Conservation (phyloP, 1,140 invertebrate species). For the Halotydeus destructor region DNA sequence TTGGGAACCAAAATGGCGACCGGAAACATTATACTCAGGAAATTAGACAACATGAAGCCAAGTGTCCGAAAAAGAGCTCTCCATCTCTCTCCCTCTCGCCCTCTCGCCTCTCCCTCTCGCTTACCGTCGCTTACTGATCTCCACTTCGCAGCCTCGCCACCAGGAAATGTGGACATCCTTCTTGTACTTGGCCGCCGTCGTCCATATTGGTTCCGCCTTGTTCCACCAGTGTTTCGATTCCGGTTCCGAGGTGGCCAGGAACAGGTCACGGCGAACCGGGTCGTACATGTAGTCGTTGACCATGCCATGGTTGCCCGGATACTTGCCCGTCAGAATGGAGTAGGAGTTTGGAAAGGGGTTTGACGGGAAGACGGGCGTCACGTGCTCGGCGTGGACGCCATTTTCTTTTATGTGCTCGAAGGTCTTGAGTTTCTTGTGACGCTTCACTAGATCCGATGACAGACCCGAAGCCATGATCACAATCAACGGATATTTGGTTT, state of each 20-base stretch:
- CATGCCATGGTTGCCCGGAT: conserved; percentile 17
- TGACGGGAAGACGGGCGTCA: conserved; percentile 14
- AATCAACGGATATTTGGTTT: conserved; percentile 6
- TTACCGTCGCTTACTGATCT: too few species aligned
- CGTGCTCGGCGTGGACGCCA: conserved; percentile 13
- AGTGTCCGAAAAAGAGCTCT: too few species aligned
- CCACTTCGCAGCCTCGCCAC: conserved; percentile 18
- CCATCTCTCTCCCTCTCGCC: too few species aligned
- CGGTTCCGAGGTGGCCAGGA: conserved; percentile 14
- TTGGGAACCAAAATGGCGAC: too few species aligned
- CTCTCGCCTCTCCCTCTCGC: too few species aligned
- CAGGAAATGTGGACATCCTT: conserved; percentile 15
- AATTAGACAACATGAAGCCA: too few species aligned
- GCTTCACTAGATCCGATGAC: conserved; percentile 11
- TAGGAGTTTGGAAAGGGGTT: conserved; percentile 15
- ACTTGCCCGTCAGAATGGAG: conserved; percentile 14
- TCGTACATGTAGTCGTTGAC: conserved; percentile 17
- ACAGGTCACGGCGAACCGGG: conserved; percentile 10
- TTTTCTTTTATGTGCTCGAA: conserved; percentile 7
- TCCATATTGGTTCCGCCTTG: conserved; percentile 17
- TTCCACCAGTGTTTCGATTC: conserved; percentile 18
- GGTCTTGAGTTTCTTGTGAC: conserved; percentile 7
- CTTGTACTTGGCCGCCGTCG: conserved; percentile 15
- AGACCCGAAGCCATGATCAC: conserved; percentile 12
- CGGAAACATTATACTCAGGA: too few species aligned